Conservation (phyloP, 2,113 vertebrate species). For the Gallinago media region DNA sequence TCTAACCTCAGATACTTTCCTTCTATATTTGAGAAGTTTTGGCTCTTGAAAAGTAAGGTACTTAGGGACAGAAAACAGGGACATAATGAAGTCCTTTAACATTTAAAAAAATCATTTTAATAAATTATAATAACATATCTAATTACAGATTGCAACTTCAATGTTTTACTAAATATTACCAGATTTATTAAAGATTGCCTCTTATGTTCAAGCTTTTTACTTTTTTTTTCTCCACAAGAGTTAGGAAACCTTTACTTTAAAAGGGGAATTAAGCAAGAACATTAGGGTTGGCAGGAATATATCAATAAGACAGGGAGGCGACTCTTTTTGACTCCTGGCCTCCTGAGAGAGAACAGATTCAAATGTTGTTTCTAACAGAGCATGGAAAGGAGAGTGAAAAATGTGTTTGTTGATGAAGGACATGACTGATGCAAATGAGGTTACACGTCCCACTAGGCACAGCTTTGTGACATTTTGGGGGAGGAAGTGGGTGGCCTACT, state of each 20-base stretch:
- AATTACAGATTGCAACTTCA: not conserved
- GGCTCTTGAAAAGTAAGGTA: not conserved
- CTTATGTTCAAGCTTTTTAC: not conserved
- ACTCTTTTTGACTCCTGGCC: not conserved
- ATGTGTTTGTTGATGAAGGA: slow-evolving; percentile 13
- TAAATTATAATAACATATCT: not conserved
- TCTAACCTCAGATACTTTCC: not conserved
- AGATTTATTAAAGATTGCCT: not conserved
- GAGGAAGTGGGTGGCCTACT: slow-evolving; percentile 27
- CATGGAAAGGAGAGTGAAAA: slow-evolving; percentile 2
- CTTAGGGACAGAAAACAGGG: not conserved
- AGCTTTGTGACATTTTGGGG: slow-evolving; percentile 21
- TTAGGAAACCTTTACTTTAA: not conserved
- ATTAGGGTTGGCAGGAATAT: not conserved
- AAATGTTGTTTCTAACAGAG: not conserved
- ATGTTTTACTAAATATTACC: not conserved
- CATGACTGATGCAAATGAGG: slow-evolving; percentile 4
- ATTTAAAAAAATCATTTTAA: not conserved
- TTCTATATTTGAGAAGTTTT: not conserved
- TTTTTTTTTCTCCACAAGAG: not conserved
- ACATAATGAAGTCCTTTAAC: not conserved
- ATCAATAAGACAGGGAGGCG: not conserved
- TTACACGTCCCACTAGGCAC: not conserved
- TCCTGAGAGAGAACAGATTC: not conserved
- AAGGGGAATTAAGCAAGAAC: not conserved